Base-by-base conservation (phyloP, 2,888 invertebrate genomes). In the Chaetogeoica ovagalla region DNA sequence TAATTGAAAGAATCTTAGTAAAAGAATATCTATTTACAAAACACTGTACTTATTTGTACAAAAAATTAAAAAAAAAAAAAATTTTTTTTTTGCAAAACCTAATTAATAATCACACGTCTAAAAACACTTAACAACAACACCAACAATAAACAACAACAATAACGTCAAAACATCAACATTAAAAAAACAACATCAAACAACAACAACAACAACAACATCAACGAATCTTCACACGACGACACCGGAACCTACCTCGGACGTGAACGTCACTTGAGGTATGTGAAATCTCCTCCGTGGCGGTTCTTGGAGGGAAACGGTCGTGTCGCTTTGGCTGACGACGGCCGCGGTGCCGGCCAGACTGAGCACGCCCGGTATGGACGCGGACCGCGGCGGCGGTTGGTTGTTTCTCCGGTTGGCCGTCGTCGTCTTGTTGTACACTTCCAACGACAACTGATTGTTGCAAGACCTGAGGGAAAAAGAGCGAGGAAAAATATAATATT, bases 201-300 rank as follows among this genome's bases (percentile, higher is more conserved):
- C 11, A 48, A 48, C 48, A 48, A 48, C 11, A 48, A 48, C 13
- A 48, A 13, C 48, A 13, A 48, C 48, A 48, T 13, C 48, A 11
- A 48, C 48, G 1, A 48, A 13, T 8, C 7, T 7, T 89, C 88
- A 94, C 84, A 94, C 94, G 85, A 94, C 91, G 85, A 94, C 92
- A 83, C 94, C 94, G 85, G 90, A 92, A 93, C 94, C 94, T 91
- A 95, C 94, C 94, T 95, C 94, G 87, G 93, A 92, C 86, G 91
- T 94, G 88, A 94, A 94, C 75, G 94, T 93, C 86, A 95, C 93
- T 88, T 93, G 93, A 30, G 93, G 93, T 84, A 93, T 87, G 84
- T 92, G 90, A 37, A 93, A 88, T 85, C 91, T 90, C 86, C 91
- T 89, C 84, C 90, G 86, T 84, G 90, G 90, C 39, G 89, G 85